phyloP scores from a whole-genome alignment of 2,888 invertebrate species.

The Cephus rjabovi region DNA sequence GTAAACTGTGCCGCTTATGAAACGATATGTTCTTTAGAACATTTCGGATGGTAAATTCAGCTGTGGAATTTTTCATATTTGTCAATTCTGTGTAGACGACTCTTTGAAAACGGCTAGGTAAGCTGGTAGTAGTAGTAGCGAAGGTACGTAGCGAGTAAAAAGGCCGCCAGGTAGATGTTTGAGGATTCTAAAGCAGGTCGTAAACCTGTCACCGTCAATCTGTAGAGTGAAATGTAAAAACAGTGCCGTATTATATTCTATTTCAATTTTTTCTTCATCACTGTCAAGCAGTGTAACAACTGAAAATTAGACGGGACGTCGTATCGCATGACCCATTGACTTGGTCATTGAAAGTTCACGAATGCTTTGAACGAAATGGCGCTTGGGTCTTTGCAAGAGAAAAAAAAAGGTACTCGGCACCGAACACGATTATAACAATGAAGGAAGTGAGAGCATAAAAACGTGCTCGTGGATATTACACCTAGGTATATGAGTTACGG shows the following conservation, averaged over 20 bases:
- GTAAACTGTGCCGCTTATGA: neutral
- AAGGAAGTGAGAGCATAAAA: neutral
- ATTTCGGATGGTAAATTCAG: neutral
- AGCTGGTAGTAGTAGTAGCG: neutral
- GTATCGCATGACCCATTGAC: slow-evolving; percentile 15
- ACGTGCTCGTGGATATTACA: neutral
- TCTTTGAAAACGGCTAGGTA: neutral
- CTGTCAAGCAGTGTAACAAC: neutral
- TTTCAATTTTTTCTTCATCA: neutral
- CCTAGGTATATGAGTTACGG: neutral
- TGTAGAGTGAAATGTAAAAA: neutral
- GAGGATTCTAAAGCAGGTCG: neutral
- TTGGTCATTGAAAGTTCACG: neutral
- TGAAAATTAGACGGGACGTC: slow-evolving; percentile 4
- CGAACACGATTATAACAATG: neutral
- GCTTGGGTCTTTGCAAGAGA: neutral
- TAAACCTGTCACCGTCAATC: neutral
- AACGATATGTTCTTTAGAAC: neutral
- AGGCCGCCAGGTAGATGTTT: neutral
- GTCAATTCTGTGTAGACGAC: neutral
- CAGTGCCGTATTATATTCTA: neutral
- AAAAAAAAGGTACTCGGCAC: neutral
- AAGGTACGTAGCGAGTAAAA: neutral
- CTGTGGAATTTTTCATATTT: neutral
- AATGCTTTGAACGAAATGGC: neutral